Conservation (phyloP, 1,140 invertebrate species). For the Agrypnia vestita region DNA sequence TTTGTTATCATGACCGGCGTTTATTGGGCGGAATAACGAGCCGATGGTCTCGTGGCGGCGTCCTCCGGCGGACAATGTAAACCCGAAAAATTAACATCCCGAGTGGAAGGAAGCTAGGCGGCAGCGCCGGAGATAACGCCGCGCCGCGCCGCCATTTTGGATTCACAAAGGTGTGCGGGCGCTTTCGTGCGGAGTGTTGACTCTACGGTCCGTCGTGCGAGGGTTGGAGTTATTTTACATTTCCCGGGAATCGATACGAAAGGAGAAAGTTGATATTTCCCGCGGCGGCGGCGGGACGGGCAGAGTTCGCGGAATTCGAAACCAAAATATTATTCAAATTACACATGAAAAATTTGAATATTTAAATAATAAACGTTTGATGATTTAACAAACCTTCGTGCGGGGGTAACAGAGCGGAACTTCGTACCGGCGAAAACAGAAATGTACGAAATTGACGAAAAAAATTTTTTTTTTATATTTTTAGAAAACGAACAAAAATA, state of each 20-base stretch:
- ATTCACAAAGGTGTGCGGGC: conserved; percentile 37
- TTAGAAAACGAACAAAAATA: too few species aligned
- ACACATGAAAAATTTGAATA: too few species aligned
- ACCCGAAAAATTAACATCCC: conserved; percentile 38
- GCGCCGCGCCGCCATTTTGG: conserved; percentile 31
- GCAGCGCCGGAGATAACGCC: conserved; percentile 29
- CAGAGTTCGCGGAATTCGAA: not conserved
- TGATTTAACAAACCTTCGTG: too few species aligned
- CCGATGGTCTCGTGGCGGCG: conserved; percentile 14
- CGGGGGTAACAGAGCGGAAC: not conserved
- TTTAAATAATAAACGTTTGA: too few species aligned
- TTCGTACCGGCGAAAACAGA: not conserved
- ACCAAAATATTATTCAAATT: not conserved
- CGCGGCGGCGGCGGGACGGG: not conserved
- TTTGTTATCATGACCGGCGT: conserved; percentile 49
- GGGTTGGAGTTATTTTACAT: not conserved
- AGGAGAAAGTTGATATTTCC: conserved; percentile 1
- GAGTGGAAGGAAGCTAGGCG: conserved; percentile 25
- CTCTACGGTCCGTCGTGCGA: conserved; percentile 20
- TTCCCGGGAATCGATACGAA: conserved; percentile 11
- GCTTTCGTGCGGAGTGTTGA: conserved; percentile 40
- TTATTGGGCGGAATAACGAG: conserved; percentile 55
- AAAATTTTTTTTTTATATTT: not conserved
- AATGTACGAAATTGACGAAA: not conserved
- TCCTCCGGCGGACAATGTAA: conserved; percentile 36